Conservation (phyloP, 2,113 vertebrate species). For the Acrocephalus kingi region DNA sequence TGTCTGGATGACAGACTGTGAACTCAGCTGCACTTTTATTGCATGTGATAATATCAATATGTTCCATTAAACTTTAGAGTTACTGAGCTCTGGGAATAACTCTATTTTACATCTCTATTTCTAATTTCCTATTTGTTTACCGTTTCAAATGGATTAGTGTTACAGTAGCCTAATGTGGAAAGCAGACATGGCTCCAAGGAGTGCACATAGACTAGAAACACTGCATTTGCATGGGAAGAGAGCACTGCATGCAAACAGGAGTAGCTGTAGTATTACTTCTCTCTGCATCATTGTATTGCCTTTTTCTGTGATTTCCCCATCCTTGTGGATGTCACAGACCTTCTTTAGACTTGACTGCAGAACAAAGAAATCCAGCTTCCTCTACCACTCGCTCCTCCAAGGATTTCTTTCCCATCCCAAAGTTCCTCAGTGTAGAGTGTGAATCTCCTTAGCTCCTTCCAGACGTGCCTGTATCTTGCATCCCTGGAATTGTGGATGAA, state of each 20-base stretch:
- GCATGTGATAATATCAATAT: not conserved
- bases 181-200: not conserved
- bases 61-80: not conserved
- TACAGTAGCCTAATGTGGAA: not conserved
- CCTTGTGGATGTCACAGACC: slow-evolving; percentile 34
- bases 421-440: slow-evolving; percentile 77
- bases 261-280: not conserved
- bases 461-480: slow-evolving; percentile 69
- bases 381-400: slow-evolving; percentile 77
- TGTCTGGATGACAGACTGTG: not conserved
- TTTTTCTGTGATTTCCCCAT: not conserved
- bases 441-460: slow-evolving; percentile 82
- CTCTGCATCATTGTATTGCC: not conserved
- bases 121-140: not conserved
- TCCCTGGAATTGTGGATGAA: slow-evolving; percentile 58
- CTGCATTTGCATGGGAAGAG: not conserved
- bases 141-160: not conserved
- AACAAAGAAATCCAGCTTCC: slow-evolving; percentile 72
- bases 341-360: slow-evolving; percentile 7
- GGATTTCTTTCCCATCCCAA: slow-evolving; percentile 83
- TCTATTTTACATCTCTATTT: not conserved
- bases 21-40: not conserved
- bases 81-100: not conserved
- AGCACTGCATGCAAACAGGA: not conserved
- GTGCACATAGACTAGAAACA: not conserved